Percentiles rank a stretch among this genome's conserved stretches.
Conservation (phyloP, 2,797 vertebrate species). For the Pipistrellus pygmaeus region DNA sequence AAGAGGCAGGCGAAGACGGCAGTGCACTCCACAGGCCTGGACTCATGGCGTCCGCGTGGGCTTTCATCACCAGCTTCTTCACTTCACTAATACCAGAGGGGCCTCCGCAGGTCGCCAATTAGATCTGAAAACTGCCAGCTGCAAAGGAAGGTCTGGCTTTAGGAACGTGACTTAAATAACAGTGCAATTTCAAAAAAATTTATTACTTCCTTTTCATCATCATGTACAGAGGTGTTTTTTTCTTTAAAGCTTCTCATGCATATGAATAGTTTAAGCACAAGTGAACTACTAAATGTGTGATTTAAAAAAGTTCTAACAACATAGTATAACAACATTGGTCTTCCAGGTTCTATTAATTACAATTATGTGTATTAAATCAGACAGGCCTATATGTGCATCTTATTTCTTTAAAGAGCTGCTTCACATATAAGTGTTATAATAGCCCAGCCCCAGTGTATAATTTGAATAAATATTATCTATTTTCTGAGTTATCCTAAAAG, state of each 20-base stretch:
- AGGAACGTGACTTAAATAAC: conserved; percentile 86
- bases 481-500: conserved; percentile 78
- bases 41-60: conserved; percentile 96
- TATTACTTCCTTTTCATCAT: conserved; percentile 87
- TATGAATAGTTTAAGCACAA: conserved; percentile 89
- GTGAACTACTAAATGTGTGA: conserved; percentile 85
- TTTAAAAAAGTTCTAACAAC: conserved; percentile 84
- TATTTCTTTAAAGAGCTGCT: conserved; percentile 89
- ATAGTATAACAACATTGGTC: conserved; percentile 86
- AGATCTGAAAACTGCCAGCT: conserved; percentile 83
- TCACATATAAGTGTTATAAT: conserved; percentile 72
- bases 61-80: conserved; percentile 97
- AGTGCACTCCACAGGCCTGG: conserved; percentile 89
- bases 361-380: conserved; percentile 77
- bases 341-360: conserved; percentile 87
- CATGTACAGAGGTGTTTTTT: conserved; percentile 87
- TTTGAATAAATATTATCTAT: conserved; percentile 75
- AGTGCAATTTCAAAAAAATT: conserved; percentile 88
- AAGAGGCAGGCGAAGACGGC: conserved; percentile 91
- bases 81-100: conserved; percentile 97
- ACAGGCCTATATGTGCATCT: conserved; percentile 73
- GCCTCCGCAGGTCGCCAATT: conserved; percentile 95
- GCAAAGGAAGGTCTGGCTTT: conserved; percentile 82
- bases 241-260: conserved; percentile 84
- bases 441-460: conserved; percentile 70